Evolutionary conservation across 2,113 vertebrate genomes (phyloP).

Genomic region (Gnathonemus longibarbis): DNA sequence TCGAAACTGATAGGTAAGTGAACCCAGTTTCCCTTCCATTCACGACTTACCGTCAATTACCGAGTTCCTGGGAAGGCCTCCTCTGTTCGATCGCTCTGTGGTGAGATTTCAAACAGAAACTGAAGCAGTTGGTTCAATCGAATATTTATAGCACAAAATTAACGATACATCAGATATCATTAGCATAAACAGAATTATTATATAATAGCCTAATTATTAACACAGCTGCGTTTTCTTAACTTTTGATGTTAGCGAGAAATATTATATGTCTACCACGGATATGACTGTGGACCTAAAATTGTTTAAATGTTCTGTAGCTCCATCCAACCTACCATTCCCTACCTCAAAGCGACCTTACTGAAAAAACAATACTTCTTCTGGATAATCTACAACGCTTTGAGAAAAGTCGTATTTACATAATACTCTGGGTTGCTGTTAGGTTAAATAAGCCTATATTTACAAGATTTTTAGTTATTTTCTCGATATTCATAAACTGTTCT

Average conservation of each 20-base stretch:
- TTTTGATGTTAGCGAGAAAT: neutral
- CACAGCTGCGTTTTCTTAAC: neutral
- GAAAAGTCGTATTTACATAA: neutral
- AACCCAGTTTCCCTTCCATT: neutral
- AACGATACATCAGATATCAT: neutral
- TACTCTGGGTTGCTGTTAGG: neutral
- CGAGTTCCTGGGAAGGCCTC: constrained; percentile 44
- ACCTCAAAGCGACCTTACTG: neutral
- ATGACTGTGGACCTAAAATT: neutral
- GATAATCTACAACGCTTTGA: neutral
- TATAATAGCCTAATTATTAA: neutral
- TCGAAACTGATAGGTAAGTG: neutral
- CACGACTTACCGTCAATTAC: constrained; percentile 42
- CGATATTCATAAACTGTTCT: neutral
- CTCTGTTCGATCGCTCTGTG: constrained; percentile 49
- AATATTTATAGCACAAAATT: neutral
- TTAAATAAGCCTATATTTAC: neutral
- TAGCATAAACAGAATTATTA: neutral
- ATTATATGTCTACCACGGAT: neutral
- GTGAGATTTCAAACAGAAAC: constrained; percentile 2
- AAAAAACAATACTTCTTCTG: neutral
- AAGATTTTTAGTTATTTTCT: neutral
- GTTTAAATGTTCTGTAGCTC: neutral
- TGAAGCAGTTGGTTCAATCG: neutral
- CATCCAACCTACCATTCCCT: neutral